Evolutionary conservation across 2,113 vertebrate species (phyloP).

Genomic region (Pterocles burchelli): DNA sequence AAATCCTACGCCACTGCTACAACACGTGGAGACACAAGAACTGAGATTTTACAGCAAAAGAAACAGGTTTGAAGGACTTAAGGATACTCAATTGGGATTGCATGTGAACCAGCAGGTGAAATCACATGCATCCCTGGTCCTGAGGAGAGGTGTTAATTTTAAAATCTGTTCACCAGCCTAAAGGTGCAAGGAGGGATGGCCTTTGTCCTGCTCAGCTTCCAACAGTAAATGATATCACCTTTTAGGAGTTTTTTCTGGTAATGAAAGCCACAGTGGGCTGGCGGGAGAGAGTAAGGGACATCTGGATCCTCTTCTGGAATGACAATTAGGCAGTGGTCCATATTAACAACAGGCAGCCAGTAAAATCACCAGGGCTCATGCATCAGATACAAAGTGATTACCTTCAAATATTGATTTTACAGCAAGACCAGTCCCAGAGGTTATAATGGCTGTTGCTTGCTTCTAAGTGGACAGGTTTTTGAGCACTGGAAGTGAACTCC

Average conservation of each 20-base stretch:
- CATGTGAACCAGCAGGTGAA: not conserved
- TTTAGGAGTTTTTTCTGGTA: conserved; percentile 54
- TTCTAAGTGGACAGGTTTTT: conserved; percentile 49
- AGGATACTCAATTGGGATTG: not conserved
- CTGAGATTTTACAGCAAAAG: not conserved
- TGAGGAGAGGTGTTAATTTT: conserved; percentile 43
- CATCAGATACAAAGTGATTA: conserved; percentile 60
- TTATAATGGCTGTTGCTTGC: conserved; percentile 33
- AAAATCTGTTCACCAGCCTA: conserved; percentile 27
- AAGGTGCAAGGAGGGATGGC: not conserved
- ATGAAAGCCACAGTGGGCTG: conserved; percentile 33
- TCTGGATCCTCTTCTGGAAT: conserved; percentile 69
- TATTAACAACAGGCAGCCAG: conserved; percentile 52
- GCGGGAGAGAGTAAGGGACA: conserved; percentile 37
- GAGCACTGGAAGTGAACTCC: conserved; percentile 37
- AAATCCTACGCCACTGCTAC: not conserved
- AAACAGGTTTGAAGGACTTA: not conserved
- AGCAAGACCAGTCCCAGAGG: conserved; percentile 29
- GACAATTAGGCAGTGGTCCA: conserved; percentile 60
- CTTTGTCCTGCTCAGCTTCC: conserved; percentile 27
- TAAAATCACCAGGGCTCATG: conserved; percentile 32
- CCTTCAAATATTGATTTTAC: conserved; percentile 63
- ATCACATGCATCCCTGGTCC: not conserved
- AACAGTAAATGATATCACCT: conserved; percentile 50
- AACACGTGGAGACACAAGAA: not conserved